Conservation (phyloP, 2,888 invertebrate genomes). For the Melanargia galathea region DNA sequence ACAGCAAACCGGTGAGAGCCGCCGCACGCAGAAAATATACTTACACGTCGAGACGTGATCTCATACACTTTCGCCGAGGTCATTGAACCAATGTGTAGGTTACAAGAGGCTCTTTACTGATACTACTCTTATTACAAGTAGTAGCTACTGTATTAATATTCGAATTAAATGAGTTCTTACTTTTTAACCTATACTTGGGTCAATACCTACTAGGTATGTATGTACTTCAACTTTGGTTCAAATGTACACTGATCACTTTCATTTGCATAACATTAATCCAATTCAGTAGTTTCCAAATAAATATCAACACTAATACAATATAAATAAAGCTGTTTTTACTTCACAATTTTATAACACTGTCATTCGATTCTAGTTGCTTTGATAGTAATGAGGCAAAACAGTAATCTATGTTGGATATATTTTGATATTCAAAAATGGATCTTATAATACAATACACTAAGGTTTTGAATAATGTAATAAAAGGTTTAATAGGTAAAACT, state of each 20-base stretch:
- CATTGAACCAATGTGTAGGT: no score
- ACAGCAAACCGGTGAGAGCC: no score
- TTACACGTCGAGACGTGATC: no score
- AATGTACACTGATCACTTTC: slow-evolving; percentile 10
- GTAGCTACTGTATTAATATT: neutral
- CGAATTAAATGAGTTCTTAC: neutral
- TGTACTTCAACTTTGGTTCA: slow-evolving; percentile 1
- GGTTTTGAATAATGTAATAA: neutral
- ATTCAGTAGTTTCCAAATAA: neutral
- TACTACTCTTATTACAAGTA: no score
- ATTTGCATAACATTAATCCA: slow-evolving; percentile 18
- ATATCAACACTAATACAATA: neutral
- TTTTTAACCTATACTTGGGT: neutral
- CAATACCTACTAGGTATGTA: no score
- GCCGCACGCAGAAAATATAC: no score
- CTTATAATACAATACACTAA: neutral
- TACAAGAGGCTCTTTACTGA: no score
- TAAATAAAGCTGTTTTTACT: neutral
- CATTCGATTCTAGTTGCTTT: neutral
- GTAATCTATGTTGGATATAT: slow-evolving; percentile 1
- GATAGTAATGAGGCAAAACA: neutral
- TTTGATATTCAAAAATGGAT: neutral
- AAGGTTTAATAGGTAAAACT: neutral
- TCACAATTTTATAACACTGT: neutral
- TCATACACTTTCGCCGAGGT: no score